Conservation (phyloP, 1,140 invertebrate species). For the Nixonia krombeini region DNA sequence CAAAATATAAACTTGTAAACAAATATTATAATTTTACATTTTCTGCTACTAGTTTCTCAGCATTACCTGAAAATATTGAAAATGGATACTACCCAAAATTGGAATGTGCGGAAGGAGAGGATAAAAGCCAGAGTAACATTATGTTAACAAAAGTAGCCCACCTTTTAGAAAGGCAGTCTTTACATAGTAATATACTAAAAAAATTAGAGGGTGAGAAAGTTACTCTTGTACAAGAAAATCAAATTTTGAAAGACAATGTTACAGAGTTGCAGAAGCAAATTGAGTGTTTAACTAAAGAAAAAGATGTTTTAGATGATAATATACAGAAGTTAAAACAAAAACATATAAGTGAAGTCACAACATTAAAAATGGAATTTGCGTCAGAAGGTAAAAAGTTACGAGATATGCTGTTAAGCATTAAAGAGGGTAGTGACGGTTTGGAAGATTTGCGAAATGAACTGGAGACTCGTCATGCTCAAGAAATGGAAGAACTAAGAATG, state of each 20-base stretch:
- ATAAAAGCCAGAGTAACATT: too few relatives aligned
- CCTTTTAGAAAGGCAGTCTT: constrained; percentile 24
- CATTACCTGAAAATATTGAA: constrained; percentile 3
- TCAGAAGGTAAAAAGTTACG: constrained; percentile 53
- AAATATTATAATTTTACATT: too few relatives aligned
- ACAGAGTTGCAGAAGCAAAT: constrained; percentile 50
- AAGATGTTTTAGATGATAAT: constrained; percentile 24
- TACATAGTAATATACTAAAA: constrained; percentile 28
- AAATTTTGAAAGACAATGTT: constrained; percentile 25
- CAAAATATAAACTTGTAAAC: too few relatives aligned
- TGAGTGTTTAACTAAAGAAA: constrained; percentile 40
- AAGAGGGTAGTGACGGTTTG: constrained; percentile 69
- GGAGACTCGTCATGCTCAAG: constrained; percentile 76
- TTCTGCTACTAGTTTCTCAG: not conserved
- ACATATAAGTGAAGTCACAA: constrained; percentile 64
- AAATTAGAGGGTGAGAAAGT: constrained; percentile 49
- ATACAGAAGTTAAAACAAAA: constrained; percentile 49
- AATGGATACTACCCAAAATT: constrained; percentile 11
- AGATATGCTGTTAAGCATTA: constrained; percentile 65
- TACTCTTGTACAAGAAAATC: constrained; percentile 21
- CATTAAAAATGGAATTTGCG: constrained; percentile 33
- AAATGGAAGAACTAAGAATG: constrained; percentile 82
- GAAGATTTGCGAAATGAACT: constrained; percentile 73
- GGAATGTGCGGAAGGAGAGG: constrained; percentile 23
- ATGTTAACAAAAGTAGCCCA: constrained; percentile 27